Conservation (phyloP, 2,113 vertebrate genomes). For the Sisor rabdophorus region DNA sequence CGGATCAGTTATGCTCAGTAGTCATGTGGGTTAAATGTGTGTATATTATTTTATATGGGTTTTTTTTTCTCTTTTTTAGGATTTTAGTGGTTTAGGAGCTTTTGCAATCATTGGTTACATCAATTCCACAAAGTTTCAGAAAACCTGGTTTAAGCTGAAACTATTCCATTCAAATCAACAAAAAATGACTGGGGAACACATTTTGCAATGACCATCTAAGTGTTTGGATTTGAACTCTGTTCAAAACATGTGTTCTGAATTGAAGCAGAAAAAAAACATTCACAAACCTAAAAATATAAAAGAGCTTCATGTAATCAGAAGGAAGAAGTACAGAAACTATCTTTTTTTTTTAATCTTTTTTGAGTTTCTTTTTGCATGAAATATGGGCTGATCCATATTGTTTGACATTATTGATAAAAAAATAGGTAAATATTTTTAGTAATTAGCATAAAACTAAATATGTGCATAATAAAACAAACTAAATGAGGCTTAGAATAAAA, state of each 20-base stretch:
- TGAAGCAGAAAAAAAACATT: background rate
- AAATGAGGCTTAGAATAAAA: no score
- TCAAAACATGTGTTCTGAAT: conserved; percentile 17
- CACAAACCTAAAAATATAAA: background rate
- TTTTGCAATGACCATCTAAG: conserved; percentile 2
- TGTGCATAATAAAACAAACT: no score
- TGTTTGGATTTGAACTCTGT: conserved; percentile 2
- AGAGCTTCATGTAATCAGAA: background rate
- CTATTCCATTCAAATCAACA: background rate
- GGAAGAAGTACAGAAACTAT: background rate
- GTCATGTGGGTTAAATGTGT: background rate
- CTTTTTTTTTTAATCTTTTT: background rate
- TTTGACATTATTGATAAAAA: no score
- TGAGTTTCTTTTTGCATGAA: no score
- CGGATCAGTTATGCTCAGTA: background rate
- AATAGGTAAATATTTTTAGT: no score
- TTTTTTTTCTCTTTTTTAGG: background rate
- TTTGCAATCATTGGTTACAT: background rate
- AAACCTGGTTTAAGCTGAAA: background rate
- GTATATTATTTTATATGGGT: no score
- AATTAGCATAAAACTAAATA: no score
- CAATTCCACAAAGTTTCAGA: background rate
- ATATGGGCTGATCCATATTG: no score
- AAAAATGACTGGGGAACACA: background rate
- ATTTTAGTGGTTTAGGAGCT: background rate